These are phyloP conservation scores for Nematolebias whitei DNA, from an alignment of 2,113 vertebrate genomes.

Conservation along the genomic window DNA sequence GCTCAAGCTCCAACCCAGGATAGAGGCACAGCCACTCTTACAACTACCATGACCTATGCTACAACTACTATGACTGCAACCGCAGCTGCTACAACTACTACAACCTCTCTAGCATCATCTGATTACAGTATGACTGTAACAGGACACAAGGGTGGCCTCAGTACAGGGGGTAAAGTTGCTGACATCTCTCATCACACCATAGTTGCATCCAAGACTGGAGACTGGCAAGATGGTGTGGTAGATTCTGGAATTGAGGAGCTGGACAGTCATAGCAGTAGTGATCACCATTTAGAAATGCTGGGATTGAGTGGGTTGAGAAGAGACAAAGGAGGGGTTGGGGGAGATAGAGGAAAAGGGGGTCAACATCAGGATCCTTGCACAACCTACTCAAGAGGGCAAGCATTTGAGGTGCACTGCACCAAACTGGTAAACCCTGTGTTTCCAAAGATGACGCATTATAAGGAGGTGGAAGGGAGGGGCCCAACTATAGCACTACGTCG, in stretches of 20 bases:
- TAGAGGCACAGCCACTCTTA: constrained; percentile 69
- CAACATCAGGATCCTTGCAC: constrained; percentile 85
- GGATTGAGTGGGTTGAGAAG: constrained; percentile 65
- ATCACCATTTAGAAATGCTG: constrained; percentile 88
- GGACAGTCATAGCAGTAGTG: constrained; percentile 90
- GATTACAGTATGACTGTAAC: constrained; percentile 55
- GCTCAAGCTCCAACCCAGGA: constrained; percentile 63
- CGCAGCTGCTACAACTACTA: constrained; percentile 62
- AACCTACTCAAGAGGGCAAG: constrained; percentile 84
- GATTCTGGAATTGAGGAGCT: constrained; percentile 92
- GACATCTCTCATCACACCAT: constrained; percentile 51
- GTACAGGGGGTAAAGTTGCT: constrained; percentile 36
- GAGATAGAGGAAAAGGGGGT: constrained; percentile 61
- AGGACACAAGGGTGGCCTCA: constrained; percentile 33
- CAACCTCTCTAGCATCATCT: constrained; percentile 64
- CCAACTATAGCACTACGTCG: constrained; percentile 66
- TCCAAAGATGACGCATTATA: constrained; percentile 74
- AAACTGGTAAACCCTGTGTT: constrained; percentile 71
- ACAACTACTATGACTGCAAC: constrained; percentile 76
- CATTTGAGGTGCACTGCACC: constrained; percentile 78
- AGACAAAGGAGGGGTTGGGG: constrained; percentile 56
- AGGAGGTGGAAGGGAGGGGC: constrained; percentile 59
- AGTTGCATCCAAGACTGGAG: constrained; percentile 61
- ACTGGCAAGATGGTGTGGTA: constrained; percentile 83
- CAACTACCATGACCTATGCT: constrained; percentile 75